phyloP scores from a whole-genome alignment of 2,888 invertebrate species.

The Carcina quercana region DNA sequence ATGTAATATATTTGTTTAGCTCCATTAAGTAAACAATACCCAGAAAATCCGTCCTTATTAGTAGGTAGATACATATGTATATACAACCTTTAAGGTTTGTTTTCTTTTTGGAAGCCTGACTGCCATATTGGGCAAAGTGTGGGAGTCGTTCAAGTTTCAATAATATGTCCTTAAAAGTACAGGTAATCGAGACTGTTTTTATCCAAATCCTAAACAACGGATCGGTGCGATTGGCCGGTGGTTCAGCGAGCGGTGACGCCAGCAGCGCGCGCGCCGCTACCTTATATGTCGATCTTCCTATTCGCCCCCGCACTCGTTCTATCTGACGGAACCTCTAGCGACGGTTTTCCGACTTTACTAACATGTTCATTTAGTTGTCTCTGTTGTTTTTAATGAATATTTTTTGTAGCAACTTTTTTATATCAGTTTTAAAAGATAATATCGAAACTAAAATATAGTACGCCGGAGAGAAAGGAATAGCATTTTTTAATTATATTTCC shows the following conservation, averaged over 20 bases:
- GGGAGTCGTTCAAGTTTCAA: conserved; percentile 41
- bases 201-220: conserved; percentile 45
- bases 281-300: conserved; percentile 66
- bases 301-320: conserved; percentile 55
- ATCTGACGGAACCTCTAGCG: conserved; percentile 40
- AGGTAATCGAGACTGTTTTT: conserved; percentile 42
- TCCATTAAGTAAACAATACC: neutral
- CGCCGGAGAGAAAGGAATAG: no score
- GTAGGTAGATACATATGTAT: neutral
- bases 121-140: conserved; percentile 28
- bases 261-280: conserved; percentile 37
- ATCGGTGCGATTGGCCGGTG: conserved; percentile 25
- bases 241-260: conserved; percentile 61
- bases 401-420: neutral
- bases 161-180: conserved; percentile 60
- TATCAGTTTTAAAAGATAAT: no score
- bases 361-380: conserved; percentile 6
- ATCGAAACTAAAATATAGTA: no score
- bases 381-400: no score
- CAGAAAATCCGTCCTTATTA: neutral
- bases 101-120: conserved; percentile 16
- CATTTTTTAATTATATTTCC: no score
- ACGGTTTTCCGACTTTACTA: conserved; percentile 43
- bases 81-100: conserved; percentile 9
- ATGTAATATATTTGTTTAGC: neutral